Percentiles rank a stretch among this genome's conserved stretches.
phyloP scores from a whole-genome alignment of 1,140 invertebrate genomes.

The Zaprionus taronus region DNA sequence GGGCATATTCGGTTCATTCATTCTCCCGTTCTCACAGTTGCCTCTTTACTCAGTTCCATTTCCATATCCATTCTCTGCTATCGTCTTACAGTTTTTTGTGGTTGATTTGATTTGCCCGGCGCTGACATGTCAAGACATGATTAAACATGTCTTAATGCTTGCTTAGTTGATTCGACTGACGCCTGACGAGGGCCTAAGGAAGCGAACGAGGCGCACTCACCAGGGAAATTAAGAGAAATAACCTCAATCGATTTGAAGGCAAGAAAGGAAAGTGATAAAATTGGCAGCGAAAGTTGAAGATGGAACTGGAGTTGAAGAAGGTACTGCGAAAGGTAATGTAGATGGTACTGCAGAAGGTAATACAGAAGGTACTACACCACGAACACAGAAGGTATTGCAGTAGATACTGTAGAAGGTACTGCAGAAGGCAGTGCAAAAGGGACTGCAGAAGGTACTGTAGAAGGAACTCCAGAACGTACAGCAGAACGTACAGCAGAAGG shows the following conservation, averaged over 20 bases:
- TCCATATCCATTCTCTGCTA: slow-evolving; percentile 22
- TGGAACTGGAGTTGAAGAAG: not conserved
- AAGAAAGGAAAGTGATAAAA: slow-evolving; percentile 29
- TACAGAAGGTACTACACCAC: no score
- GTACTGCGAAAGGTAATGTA: not conserved
- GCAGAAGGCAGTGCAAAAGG: no score
- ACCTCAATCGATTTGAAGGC: slow-evolving; percentile 30
- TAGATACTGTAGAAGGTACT: no score
- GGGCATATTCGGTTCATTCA: not conserved
- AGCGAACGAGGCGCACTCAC: slow-evolving; percentile 38
- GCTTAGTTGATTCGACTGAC: slow-evolving; percentile 12
- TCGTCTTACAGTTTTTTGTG: slow-evolving; percentile 39
- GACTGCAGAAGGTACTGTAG: no score
- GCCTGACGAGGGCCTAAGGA: slow-evolving; percentile 38
- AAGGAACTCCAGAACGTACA: no score
- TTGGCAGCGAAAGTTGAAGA: not conserved
- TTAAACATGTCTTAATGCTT: slow-evolving; percentile 63
- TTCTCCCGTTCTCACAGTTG: slow-evolving; percentile 2
- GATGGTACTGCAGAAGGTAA: not conserved
- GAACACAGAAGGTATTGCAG: no score
- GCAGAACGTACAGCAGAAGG: no score
- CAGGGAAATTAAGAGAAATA: slow-evolving; percentile 61
- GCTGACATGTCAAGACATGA: slow-evolving; percentile 47
- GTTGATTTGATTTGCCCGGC: slow-evolving; percentile 22
- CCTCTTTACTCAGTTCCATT: not conserved